These are phyloP conservation scores for Drosophila limbata DNA, from an alignment of 2,888 invertebrate genomes.

Conservation along the genomic window DNA sequence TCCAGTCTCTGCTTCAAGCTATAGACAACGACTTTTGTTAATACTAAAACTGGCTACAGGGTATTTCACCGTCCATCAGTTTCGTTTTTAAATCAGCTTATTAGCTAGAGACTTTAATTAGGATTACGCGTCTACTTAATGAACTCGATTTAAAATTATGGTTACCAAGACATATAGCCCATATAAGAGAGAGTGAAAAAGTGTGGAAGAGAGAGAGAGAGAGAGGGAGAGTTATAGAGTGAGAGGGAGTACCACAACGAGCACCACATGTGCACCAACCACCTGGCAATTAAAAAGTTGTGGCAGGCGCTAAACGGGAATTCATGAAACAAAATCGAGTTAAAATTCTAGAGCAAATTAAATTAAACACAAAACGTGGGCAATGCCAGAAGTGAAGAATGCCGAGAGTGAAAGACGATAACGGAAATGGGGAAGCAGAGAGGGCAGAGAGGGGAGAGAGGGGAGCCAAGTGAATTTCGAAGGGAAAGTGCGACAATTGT, in stretches of 20 bases:
- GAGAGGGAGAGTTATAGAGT: not conserved
- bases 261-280: slow-evolving; percentile 29
- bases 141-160: slow-evolving; percentile 31
- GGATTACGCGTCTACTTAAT: slow-evolving; percentile 23
- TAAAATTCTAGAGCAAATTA: slow-evolving; percentile 64
- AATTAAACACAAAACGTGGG: slow-evolving; percentile 68
- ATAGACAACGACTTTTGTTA: not conserved
- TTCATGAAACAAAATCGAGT: slow-evolving; percentile 58
- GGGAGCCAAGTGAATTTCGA: not conserved
- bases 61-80: not conserved
- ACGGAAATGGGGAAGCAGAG: not conserved
- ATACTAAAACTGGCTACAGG: not conserved
- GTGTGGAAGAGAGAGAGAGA: not conserved
- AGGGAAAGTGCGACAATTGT: slow-evolving; percentile 25
- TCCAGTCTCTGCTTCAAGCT: no score
- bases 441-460: not conserved
- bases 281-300: slow-evolving; percentile 73
- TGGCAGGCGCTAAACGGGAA: slow-evolving; percentile 53
- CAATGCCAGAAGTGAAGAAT: slow-evolving; percentile 7
- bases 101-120: slow-evolving; percentile 25
- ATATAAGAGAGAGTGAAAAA: not conserved
- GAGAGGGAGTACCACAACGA: not conserved
- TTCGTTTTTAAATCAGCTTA: not conserved
- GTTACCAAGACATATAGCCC: slow-evolving; percentile 4
- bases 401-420: not conserved